These are phyloP conservation scores for Emesis russula DNA, from an alignment of 2,888 invertebrate genomes.

Conservation along the genomic window DNA sequence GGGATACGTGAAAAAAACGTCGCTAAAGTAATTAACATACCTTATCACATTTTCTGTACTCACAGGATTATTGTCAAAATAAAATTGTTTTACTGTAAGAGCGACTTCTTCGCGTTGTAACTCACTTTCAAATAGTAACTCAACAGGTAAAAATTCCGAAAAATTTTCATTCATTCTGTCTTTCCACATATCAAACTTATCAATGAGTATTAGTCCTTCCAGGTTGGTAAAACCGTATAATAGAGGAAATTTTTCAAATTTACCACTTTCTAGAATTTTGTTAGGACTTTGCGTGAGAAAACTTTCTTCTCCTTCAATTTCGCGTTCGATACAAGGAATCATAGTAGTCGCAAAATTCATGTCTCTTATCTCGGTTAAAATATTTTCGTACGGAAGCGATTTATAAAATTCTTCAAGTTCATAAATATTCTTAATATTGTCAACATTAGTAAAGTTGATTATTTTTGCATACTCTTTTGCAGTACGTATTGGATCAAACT, in stretches of 20 bases:
- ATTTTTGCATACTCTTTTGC: slow-evolving; percentile 90
- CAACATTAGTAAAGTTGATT: slow-evolving; percentile 87
- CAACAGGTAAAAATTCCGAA: too few species aligned
- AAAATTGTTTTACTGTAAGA: too few species aligned
- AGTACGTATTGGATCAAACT: slow-evolving; percentile 90
- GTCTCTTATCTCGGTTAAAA: not conserved
- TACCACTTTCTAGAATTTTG: not conserved
- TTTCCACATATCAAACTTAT: too few species aligned
- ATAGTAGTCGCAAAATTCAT: slow-evolving; percentile 82
- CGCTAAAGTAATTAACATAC: too few species aligned
- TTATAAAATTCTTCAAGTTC: slow-evolving; percentile 10
- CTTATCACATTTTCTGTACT: too few species aligned
- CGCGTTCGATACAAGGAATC: slow-evolving; percentile 89
- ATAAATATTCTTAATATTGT: slow-evolving; percentile 76
- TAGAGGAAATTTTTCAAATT: not conserved
- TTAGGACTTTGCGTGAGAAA: not conserved
- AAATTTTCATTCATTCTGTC: too few species aligned
- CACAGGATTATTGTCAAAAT: too few species aligned
- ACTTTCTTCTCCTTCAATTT: slow-evolving; percentile 86
- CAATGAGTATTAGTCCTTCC: too few species aligned
- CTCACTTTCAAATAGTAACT: too few species aligned
- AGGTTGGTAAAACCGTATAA: too few species aligned
- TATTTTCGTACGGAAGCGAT: not conserved
- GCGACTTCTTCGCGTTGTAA: too few species aligned
- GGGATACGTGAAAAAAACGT: too few species aligned